Base-by-base conservation (phyloP, 2,888 invertebrate genomes). In the Bimastos eiseni region DNA sequence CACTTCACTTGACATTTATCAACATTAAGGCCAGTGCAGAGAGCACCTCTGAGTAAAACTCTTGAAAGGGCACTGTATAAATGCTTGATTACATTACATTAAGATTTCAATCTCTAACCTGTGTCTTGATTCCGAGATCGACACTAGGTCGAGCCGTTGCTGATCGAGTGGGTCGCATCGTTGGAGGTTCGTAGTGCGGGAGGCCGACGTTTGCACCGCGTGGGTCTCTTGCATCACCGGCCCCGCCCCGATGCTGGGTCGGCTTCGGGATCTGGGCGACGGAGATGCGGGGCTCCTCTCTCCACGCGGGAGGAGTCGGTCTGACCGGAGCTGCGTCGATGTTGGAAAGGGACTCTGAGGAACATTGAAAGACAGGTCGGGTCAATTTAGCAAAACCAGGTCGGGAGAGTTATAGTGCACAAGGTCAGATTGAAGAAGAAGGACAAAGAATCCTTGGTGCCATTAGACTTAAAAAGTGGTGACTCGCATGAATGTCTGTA, bases 121-220 rank as follows among this genome's bases (percentile, higher is more conserved):
- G 38, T 15, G 84, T n/a, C 6, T 90, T 37, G 34, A 91, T 90
- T 41, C 91, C 70, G 0, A 91, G 83, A 15, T 83, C 88, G 24
- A 90, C 88, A 0, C 88, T 90, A 11, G 92, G 91, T 19, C 88
- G 89, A 11, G 55, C 38, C 21, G 70, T 90, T 38, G 89, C n/a
- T 19, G 89, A 33, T 44, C 49, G 44, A 19, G 41, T 8, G 33
- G 89, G 44, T 34, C 33, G 89, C 17, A 19, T 36, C 30, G 41
- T 38, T 6, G 41, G 41, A 41, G 89, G 6, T 6, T 89, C 49
- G 19, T 33, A 34, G n/a, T 30, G 41, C 1, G 89, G 44, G 41
- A 89, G 36, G 34, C 36, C 37, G 86, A 19, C 37, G 19, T 37
- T 86, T 2, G 86, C 86, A 24, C 5, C 86, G 8, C 86, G 86